Base-by-base conservation (phyloP, 1,140 invertebrate genomes). In the Pseudomyrmex dendroicus region DNA sequence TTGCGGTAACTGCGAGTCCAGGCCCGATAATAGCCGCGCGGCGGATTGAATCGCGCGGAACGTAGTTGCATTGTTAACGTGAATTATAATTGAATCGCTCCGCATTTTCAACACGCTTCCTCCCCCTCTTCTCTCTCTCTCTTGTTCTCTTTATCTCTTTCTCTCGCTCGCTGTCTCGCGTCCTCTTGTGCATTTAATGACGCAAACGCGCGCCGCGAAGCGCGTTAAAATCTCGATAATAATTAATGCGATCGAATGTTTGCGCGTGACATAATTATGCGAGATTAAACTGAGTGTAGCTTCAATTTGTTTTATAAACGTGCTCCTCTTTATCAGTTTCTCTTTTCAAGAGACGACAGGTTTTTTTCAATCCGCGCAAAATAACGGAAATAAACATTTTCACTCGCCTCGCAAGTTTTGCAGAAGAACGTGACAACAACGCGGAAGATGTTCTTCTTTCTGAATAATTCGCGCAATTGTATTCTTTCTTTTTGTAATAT, bases 1-100 rank as follows among this genome's bases (percentile, higher is more conserved):
- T 74, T 74, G 72, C 82, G 64, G 57, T 85, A 82, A 85, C 78
- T 68, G 76, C 76, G 76, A 78, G 54, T 46, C 48, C 56, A 35
- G 7, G 4, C 48, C 52, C 72, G 83, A 70, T 84, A 78, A 70
- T 84, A 74, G 72, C 35, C 35, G 54, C 61, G 25, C 48, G 22
- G 66, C 66, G 76, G 78, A 73, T 82, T 73, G 78, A 82, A 73
- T 82, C 20, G 61, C 82, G 73, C 50, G 35, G 80, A 63, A 76
- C 62, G 48, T 66, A 57, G 54, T 66, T 80, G 76, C 76, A 80
- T 72, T 70, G 66, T 80, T 72, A 70, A 72, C 56, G 76, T 70
- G 66, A 80, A 80, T 80, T 72, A 80, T 80, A 80, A 80, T 72
- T 80, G 76, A 44, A 80, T 35, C 54, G 76, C 50, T 17, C 76